phyloP scores from a whole-genome alignment of 2,888 invertebrate species.

The Dolomedes plantarius region DNA sequence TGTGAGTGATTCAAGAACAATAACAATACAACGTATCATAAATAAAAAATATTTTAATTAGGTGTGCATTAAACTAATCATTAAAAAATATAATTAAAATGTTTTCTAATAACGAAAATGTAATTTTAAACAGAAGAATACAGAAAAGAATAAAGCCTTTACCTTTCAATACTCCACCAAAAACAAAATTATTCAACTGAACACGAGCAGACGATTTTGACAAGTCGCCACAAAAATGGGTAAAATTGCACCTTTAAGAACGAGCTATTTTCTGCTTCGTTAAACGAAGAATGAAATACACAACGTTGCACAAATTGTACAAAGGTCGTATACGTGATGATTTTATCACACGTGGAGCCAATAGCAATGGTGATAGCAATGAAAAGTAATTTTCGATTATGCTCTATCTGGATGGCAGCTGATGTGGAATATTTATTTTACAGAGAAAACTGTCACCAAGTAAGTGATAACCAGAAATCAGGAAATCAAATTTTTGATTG shows the following conservation, averaged over 20 bases:
- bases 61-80: no score
- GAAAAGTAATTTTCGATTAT: slow-evolving; percentile 11
- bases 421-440: slow-evolving; percentile 2
- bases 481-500: no score
- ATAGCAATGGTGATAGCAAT: slow-evolving; percentile 25
- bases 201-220: slow-evolving; percentile 1
- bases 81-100: no score
- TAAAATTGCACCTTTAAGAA: neutral
- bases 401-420: neutral
- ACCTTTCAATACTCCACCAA: no score
- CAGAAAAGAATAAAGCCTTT: no score
- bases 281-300: neutral
- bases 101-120: no score
- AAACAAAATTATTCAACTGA: no score
- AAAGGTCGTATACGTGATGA: neutral
- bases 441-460: neutral
- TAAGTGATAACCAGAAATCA: neutral
- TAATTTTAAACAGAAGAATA: no score
- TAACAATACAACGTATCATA: no score
- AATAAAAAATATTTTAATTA: no score
- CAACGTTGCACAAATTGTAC: neutral
- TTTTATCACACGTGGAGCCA: neutral
- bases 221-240: neutral
- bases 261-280: neutral
- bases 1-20: no score